Conservation (phyloP, 2,888 invertebrate genomes). For the Agrochola lychnidis region DNA sequence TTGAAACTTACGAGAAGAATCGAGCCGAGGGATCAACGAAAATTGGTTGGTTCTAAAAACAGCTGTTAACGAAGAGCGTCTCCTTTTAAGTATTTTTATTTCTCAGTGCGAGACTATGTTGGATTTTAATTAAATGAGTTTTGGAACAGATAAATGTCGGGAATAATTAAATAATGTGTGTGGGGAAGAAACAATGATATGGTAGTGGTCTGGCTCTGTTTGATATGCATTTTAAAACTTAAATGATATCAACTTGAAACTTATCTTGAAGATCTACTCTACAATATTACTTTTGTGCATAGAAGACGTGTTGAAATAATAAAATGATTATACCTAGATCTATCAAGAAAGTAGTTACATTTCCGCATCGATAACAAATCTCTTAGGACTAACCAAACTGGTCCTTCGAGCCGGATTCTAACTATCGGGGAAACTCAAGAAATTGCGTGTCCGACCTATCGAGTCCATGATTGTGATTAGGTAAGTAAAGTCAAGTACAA, state of each 20-base stretch:
- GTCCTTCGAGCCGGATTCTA: constrained; percentile 65
- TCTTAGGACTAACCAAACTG: constrained; percentile 49
- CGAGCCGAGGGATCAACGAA: constrained; percentile 69
- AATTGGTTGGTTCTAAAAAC: constrained; percentile 83
- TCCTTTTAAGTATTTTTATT: constrained; percentile 76
- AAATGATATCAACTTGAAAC: neutral
- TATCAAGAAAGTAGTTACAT: constrained; percentile 52
- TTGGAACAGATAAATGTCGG: constrained; percentile 43
- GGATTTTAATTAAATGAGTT: constrained; percentile 64
- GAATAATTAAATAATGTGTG: constrained; percentile 47
- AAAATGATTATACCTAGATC: constrained; percentile 27
- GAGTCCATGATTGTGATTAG: constrained; percentile 28
- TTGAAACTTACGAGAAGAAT: constrained; percentile 38
- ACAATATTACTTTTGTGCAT: neutral
- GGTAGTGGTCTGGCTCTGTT: neutral
- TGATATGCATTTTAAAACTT: neutral
- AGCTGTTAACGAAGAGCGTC: constrained; percentile 86
- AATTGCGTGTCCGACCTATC: constrained; percentile 38
- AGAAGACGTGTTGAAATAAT: constrained; percentile 4
- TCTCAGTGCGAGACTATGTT: constrained; percentile 71
- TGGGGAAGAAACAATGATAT: constrained; percentile 37
- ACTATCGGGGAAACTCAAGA: constrained; percentile 56
- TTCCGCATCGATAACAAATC: constrained; percentile 53
- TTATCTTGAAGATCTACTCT: neutral
- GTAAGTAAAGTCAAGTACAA: constrained; percentile 22